Evolutionary conservation across 2,797 vertebrate genomes (phyloP), one percentile per base, ranked within the genome.

Genomic region (Poeciliopsis infans): DNA sequence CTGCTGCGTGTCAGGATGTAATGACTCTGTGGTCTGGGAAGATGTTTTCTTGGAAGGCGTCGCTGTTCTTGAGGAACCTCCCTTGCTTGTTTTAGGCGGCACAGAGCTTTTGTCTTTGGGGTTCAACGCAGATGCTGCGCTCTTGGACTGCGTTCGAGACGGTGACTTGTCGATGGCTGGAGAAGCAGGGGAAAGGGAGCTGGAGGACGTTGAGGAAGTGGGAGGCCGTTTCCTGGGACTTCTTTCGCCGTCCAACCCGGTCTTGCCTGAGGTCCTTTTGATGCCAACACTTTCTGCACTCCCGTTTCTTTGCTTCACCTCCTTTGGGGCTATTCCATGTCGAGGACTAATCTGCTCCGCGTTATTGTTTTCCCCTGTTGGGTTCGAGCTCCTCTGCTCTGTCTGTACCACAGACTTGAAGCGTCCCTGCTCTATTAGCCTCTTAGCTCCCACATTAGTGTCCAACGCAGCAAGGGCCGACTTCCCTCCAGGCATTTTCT

Each of bases 281-380:
- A 74, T 81, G 33, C 92, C 74, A 18, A 87, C 74, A 49, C 93
- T 93, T 11, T 96, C 97, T 12, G 87, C 85, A 0, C 79, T 51
- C 20, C 92, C 95, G 77, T 87, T 92, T 57, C 94, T 95, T 72
- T 93, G 94, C 78, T 96, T 97, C 1, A 77, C 88, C 43, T 99
- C 98, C 91, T 97, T 98, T 49, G 96, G 91, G 0, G 95, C 93
- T 25, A 94, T 95, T 74, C 95, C 96, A 6, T 97, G 97, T 47
- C 49, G 88, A 31, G 93, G 94, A 79, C 92, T 96, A 0, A 96
- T 94, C 90, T 97, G 96, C 77, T 98, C 97, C 47, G 96, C 93
- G 77, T 97, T 98, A 93, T 97, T 98, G 94, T 97, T 98, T 84
- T 97, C 97, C 72, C 96, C 94, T 0, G 96, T 87, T 77, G 96